Percentiles rank a stretch among this genome's conserved stretches.
phyloP scores from a whole-genome alignment of 2,888 invertebrate genomes.

The Agrochola lychnidis region DNA sequence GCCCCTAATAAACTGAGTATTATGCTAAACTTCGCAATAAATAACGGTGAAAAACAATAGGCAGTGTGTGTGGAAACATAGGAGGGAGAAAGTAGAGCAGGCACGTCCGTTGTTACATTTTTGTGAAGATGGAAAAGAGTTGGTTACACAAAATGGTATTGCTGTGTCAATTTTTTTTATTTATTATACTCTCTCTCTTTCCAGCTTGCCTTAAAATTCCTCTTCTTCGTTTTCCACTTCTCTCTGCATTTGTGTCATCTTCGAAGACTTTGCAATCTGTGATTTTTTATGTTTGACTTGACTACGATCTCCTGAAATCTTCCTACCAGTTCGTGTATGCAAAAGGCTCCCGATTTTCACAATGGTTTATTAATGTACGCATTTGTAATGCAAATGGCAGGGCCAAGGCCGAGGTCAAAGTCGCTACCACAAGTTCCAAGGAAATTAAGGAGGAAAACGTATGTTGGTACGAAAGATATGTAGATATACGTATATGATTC shows the following conservation, averaged over 20 bases:
- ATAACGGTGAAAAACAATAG: slow-evolving; percentile 69
- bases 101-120: slow-evolving; percentile 6
- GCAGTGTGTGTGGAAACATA: slow-evolving; percentile 54
- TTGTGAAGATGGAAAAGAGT: neutral
- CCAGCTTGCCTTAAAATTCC: neutral
- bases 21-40: slow-evolving; percentile 70
- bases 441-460: slow-evolving; percentile 5
- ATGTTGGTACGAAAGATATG: slow-evolving; percentile 17
- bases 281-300: neutral
- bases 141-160: neutral
- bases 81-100: slow-evolving; percentile 24
- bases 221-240: neutral
- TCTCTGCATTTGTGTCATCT: neutral
- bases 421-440: slow-evolving; percentile 6
- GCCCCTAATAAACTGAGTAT: slow-evolving; percentile 64
- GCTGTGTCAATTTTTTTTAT: neutral
- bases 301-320: neutral
- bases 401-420: slow-evolving; percentile 26
- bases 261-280: neutral
- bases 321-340: neutral
- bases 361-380: slow-evolving; percentile 9
- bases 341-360: neutral
- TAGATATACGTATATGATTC: neutral
- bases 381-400: slow-evolving; percentile 4
- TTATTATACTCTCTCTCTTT: neutral